These are phyloP conservation scores for Brachionus rubens DNA, from an alignment of 1,140 invertebrate species.

Conservation along the genomic window DNA sequence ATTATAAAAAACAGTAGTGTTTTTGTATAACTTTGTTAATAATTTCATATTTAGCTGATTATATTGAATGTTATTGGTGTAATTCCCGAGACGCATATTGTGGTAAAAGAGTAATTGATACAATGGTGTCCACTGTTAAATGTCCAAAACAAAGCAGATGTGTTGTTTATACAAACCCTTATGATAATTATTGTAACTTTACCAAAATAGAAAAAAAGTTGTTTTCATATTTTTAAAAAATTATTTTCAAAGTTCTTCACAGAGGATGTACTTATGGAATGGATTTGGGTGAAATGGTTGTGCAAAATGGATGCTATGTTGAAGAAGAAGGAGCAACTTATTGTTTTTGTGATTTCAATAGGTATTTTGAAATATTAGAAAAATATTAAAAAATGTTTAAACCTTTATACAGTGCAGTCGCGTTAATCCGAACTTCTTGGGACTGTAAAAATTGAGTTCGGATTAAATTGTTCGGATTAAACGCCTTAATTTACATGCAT, in stretches of 20 bases:
- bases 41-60: background rate
- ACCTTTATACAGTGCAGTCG: background rate
- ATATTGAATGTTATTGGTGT: slow-evolving; percentile 46
- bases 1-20: too few species aligned
- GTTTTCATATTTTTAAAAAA: background rate
- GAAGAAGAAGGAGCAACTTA: slow-evolving; percentile 37
- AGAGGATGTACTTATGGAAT: slow-evolving; percentile 43
- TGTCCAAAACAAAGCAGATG: slow-evolving; percentile 44
- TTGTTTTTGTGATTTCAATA: slow-evolving; percentile 45
- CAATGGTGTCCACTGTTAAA: slow-evolving; percentile 41
- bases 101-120: slow-evolving; percentile 44
- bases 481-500: too few species aligned
- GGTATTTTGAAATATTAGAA: background rate
- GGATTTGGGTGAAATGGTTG: slow-evolving; percentile 32
- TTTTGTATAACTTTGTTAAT: background rate
- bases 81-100: slow-evolving; percentile 44
- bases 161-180: slow-evolving; percentile 44
- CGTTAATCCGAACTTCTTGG: too few species aligned
- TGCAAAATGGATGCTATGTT: slow-evolving; percentile 43
- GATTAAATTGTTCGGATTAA: too few species aligned
- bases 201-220: background rate
- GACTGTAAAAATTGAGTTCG: too few species aligned
- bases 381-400: background rate
- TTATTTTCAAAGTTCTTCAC: slow-evolving; percentile 15
- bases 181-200: slow-evolving; percentile 47